A percentile compares a stretch with the other conserved stretches of the same genome.
These are phyloP conservation scores for Anthopleura xanthogrammica DNA, from an alignment of 92 coral and sea anemone genomes.

Conservation along the genomic window DNA sequence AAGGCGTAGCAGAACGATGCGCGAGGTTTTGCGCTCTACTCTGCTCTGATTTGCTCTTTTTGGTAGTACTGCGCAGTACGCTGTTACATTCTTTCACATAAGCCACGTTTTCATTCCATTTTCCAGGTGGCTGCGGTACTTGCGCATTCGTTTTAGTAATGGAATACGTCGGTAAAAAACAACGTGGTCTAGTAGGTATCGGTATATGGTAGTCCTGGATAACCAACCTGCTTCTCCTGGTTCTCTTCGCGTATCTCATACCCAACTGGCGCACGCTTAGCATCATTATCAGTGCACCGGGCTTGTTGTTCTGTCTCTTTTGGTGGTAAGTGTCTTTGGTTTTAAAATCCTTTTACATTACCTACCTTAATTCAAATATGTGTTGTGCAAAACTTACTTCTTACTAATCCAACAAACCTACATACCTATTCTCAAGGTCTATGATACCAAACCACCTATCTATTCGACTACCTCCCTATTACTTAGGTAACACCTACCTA, in stretches of 20 bases:
- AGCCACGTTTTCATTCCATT: no score
- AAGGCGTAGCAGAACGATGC: no score
- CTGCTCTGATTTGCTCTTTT: neutral
- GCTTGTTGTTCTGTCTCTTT: constrained; percentile 14
- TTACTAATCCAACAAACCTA: no score
- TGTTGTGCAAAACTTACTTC: no score
- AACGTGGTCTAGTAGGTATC: constrained; percentile 32
- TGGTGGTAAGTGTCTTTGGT: no score
- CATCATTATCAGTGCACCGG: constrained; percentile 35
- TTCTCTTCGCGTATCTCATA: constrained; percentile 38
- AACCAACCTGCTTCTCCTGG: constrained; percentile 17
- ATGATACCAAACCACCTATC: no score
- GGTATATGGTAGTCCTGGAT: constrained; percentile 35
- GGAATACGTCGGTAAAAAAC: constrained; percentile 30
- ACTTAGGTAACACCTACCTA: no score
- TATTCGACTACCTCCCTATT: no score
- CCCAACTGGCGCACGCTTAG: constrained; percentile 56
- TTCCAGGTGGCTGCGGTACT: constrained; percentile 21
- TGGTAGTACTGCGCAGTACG: neutral
- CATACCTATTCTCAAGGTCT: no score
- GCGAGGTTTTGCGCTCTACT: neutral
- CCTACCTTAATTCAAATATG: no score
- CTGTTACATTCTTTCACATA: neutral
- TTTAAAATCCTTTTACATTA: constrained; percentile 12
- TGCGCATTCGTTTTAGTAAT: constrained; percentile 18